These are phyloP conservation scores for Tortricodes alternella DNA, from an alignment of 2,888 invertebrate species.

Conservation along the genomic window DNA sequence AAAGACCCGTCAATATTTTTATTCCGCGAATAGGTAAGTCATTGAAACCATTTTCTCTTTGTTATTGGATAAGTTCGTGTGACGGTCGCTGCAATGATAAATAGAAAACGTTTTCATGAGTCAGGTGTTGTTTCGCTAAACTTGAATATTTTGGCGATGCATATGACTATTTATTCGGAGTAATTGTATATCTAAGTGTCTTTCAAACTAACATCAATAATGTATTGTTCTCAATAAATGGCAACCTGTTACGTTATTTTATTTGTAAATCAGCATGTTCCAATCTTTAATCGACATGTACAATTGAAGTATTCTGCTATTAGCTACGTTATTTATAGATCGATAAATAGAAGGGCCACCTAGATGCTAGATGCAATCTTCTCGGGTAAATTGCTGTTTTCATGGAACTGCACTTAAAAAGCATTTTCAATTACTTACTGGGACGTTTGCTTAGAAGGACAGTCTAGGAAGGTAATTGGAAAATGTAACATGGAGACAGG, in stretches of 20 bases:
- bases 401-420: neutral
- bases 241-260: too few relatives aligned
- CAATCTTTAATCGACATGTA: slow-evolving; percentile 15
- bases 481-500: too few relatives aligned
- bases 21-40: slow-evolving; percentile 9
- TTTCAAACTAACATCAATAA: neutral
- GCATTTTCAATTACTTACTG: neutral
- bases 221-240: neutral
- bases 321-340: slow-evolving; percentile 3
- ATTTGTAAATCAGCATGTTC: slow-evolving; percentile 14
- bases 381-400: neutral
- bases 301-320: slow-evolving; percentile 1
- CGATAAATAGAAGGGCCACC: neutral
- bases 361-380: neutral
- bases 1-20: slow-evolving; percentile 44
- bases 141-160: neutral
- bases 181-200: neutral
- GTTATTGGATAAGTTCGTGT: slow-evolving; percentile 27
- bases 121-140: neutral
- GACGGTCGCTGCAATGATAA: neutral
- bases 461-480: too few relatives aligned
- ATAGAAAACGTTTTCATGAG: neutral
- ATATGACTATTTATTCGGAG: neutral
- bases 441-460: too few relatives aligned
- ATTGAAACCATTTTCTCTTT: slow-evolving; percentile 28